phyloP scores from a whole-genome alignment of 2,888 invertebrate genomes.

The Tigriopus californicus region DNA sequence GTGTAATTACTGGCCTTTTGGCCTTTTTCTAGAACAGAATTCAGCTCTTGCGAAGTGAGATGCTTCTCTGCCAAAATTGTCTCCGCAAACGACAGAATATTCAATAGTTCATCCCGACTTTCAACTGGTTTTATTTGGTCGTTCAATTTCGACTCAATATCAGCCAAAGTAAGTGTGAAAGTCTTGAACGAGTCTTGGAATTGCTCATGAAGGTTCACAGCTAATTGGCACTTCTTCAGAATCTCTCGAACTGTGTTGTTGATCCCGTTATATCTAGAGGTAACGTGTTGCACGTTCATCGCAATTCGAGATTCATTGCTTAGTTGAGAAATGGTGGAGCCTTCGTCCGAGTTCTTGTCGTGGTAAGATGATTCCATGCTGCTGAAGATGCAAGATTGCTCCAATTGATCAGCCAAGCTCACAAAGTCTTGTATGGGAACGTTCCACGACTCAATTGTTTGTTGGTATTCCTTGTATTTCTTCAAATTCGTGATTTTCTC shows the following conservation, averaged over 20 bases:
- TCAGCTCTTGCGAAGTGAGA: conserved; percentile 51
- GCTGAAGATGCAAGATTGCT: conserved; percentile 31
- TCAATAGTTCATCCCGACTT: conserved; percentile 45
- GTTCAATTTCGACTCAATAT: conserved; percentile 50
- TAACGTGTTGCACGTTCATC: conserved; percentile 69
- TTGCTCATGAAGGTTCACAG: conserved; percentile 54
- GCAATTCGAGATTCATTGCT: conserved; percentile 40
- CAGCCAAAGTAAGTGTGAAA: conserved; percentile 57
- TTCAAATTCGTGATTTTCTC: conserved; percentile 77
- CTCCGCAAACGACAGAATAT: conserved; percentile 47
- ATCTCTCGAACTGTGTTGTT: conserved; percentile 75
- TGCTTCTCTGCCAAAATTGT: conserved; percentile 55
- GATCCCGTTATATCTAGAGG: conserved; percentile 70
- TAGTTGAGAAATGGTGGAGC: background rate
- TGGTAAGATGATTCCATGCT: too few relatives aligned
- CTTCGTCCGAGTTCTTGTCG: too few relatives aligned
- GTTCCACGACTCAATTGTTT: conserved; percentile 48
- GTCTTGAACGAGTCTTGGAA: conserved; percentile 67
- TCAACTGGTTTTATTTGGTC: conserved; percentile 26
- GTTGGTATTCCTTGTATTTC: conserved; percentile 63
- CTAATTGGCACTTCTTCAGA: conserved; percentile 76
- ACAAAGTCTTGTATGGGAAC: conserved; percentile 47
- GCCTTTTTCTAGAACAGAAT: conserved; percentile 65
- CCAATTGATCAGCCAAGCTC: conserved; percentile 54
- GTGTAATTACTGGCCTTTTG: conserved; percentile 72